These are phyloP conservation scores for Channa maculata DNA, from an alignment of 2,113 vertebrate genomes.

Conservation along the genomic window DNA sequence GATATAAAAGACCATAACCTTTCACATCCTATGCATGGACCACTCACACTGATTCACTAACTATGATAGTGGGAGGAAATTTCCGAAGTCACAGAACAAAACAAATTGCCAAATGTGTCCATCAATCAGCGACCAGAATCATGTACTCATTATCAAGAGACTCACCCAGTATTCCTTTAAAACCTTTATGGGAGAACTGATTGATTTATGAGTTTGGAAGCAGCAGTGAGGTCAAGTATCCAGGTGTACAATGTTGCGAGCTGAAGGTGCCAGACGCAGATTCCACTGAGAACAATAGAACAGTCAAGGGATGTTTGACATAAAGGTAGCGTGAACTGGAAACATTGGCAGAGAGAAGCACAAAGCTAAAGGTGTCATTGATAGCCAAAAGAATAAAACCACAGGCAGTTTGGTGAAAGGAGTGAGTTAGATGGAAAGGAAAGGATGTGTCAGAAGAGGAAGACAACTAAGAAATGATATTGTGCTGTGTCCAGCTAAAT, in stretches of 20 bases:
- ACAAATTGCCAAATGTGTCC: conserved; percentile 31
- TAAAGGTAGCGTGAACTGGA: conserved; percentile 15
- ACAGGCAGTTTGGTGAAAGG: conserved; percentile 17
- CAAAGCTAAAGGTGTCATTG: conserved; percentile 36
- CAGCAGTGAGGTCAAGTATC: conserved; percentile 47
- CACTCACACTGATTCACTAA: not conserved
- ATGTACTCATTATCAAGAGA: conserved; percentile 13
- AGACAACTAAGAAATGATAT: conserved; percentile 28
- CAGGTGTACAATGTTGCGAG: conserved; percentile 47
- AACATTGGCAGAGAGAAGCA: conserved; percentile 25
- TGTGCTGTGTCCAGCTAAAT: conserved; percentile 45
- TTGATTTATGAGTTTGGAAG: conserved; percentile 64
- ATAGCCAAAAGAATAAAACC: conserved; percentile 40
- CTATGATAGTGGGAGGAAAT: not conserved
- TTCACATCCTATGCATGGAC: not conserved
- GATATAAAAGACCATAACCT: too few relatives aligned
- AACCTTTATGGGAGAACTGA: conserved; percentile 56
- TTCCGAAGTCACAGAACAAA: conserved; percentile 8
- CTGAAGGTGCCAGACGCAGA: conserved; percentile 29
- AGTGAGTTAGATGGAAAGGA: conserved; percentile 38
- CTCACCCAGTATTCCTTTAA: conserved; percentile 49
- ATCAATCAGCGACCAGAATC: conserved; percentile 35
- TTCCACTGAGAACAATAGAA: conserved; percentile 38
- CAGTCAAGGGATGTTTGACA: conserved; percentile 19
- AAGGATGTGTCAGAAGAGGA: conserved; percentile 53